Percentiles rank a stretch among this genome's conserved stretches.
Conservation (phyloP, 1,140 invertebrate species). For the Dreissena polymorpha region DNA sequence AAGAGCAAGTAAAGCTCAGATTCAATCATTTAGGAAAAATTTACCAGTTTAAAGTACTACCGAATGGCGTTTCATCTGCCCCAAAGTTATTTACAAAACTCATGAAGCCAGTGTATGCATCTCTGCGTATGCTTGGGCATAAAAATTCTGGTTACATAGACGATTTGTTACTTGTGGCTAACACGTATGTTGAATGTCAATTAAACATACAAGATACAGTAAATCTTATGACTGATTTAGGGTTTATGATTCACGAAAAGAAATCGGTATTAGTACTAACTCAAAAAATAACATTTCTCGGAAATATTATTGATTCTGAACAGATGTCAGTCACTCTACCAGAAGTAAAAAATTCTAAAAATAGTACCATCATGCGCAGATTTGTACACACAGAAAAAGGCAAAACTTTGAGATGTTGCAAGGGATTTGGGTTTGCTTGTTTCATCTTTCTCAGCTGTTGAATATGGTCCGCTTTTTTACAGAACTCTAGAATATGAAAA, state of each 20-base stretch:
- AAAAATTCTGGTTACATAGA: constrained; percentile 43
- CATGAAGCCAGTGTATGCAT: constrained; percentile 51
- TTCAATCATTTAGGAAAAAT: constrained; percentile 26
- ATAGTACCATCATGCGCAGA: constrained; percentile 16
- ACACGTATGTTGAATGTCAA: constrained; percentile 42
- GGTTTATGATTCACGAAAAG: constrained; percentile 51
- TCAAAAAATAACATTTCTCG: constrained; percentile 45
- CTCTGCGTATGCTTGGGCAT: constrained; percentile 14
- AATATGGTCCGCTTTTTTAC: constrained; percentile 33
- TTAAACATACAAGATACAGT: constrained; percentile 46
- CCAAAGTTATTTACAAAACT: constrained; percentile 26
- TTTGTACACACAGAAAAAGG: not conserved
- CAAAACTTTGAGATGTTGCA: constrained; percentile 22
- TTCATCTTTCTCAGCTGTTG: constrained; percentile 22
- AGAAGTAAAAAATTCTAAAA: constrained; percentile 32
- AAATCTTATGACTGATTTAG: constrained; percentile 16
- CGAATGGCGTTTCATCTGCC: constrained; percentile 26
- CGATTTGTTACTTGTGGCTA: constrained; percentile 24
- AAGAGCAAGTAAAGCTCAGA: constrained; percentile 18
- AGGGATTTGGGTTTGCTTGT: constrained; percentile 15
- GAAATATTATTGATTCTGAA: constrained; percentile 55
- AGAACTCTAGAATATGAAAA: constrained; percentile 17
- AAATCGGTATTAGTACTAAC: constrained; percentile 54
- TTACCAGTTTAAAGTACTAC: constrained; percentile 23
- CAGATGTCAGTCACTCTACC: constrained; percentile 46